Evolutionary conservation across 2,113 vertebrate genomes (phyloP).

Genomic region (Colaptes auratus): DNA sequence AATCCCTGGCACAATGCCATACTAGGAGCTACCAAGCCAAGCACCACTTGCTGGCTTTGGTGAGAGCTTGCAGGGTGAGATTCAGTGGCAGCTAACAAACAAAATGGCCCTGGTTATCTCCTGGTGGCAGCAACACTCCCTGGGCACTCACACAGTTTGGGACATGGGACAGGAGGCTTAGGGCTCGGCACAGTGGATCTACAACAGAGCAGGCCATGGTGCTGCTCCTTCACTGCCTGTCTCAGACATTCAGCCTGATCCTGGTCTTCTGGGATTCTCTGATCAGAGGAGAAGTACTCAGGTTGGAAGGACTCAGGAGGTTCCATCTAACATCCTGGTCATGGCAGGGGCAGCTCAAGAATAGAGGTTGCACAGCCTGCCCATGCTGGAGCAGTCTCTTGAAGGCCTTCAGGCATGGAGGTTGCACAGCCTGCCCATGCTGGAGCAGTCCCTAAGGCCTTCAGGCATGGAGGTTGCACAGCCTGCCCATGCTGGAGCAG

Average conservation of each 20-base stretch:
- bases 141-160: background rate
- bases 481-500: too few species aligned
- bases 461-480: too few species aligned
- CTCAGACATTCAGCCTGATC: background rate
- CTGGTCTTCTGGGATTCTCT: background rate
- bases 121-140: background rate
- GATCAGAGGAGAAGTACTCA: background rate
- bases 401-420: background rate
- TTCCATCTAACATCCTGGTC: background rate
- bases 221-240: background rate
- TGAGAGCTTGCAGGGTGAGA: background rate
- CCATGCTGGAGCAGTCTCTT: background rate
- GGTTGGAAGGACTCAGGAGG: background rate
- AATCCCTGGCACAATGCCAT: fast-evolving
- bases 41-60: background rate
- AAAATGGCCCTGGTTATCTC: background rate
- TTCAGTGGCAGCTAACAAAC: background rate
- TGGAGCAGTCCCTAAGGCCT: too few species aligned
- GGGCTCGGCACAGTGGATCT: background rate
- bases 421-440: background rate
- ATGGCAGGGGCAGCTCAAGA: background rate
- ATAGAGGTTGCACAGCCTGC: background rate
- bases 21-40: background rate
- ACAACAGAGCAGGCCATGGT: fast-evolving
- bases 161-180: background rate